These are phyloP conservation scores for Pecten maximus DNA, from an alignment of 2,888 invertebrate species.

Conservation along the genomic window DNA sequence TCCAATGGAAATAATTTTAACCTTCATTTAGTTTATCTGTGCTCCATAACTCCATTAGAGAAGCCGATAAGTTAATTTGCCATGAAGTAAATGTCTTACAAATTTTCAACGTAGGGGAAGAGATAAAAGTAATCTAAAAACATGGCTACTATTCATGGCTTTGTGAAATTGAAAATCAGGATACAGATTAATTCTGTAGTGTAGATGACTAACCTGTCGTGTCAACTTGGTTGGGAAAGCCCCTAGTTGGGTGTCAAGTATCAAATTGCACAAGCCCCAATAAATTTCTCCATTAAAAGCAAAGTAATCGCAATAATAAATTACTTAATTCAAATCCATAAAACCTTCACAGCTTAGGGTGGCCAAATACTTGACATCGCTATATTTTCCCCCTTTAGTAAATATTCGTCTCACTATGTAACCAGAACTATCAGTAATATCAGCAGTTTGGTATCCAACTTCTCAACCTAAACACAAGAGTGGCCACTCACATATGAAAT, in stretches of 20 bases:
- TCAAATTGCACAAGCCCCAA: slow-evolving; percentile 4
- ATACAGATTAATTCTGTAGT: not conserved
- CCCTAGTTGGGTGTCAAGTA: slow-evolving; percentile 7
- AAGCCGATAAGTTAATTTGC: slow-evolving; percentile 17
- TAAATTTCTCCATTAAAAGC: slow-evolving; percentile 4
- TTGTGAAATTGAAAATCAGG: slow-evolving; percentile 21
- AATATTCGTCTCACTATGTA: not conserved
- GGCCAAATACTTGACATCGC: not conserved
- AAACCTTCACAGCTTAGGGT: slow-evolving; percentile 38
- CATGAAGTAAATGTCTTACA: slow-evolving; percentile 10
- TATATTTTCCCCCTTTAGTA: not conserved
- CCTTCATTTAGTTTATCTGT: slow-evolving; percentile 24
- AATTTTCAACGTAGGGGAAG: slow-evolving; percentile 7
- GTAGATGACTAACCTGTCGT: not conserved
- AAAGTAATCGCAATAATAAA: slow-evolving; percentile 38
- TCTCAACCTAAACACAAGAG: not conserved
- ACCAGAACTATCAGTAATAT: not conserved
- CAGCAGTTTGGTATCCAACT: not conserved
- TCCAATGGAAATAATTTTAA: slow-evolving; percentile 22
- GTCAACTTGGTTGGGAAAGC: not conserved
- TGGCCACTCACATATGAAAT: not conserved
- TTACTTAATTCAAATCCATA: slow-evolving; percentile 48
- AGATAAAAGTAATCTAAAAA: slow-evolving; percentile 16
- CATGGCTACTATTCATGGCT: not conserved
- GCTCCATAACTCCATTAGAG: slow-evolving; percentile 21